These are phyloP conservation scores for Myrmecophaga tridactyla DNA, from an alignment of 2,113 vertebrate species.

Conservation along the genomic window DNA sequence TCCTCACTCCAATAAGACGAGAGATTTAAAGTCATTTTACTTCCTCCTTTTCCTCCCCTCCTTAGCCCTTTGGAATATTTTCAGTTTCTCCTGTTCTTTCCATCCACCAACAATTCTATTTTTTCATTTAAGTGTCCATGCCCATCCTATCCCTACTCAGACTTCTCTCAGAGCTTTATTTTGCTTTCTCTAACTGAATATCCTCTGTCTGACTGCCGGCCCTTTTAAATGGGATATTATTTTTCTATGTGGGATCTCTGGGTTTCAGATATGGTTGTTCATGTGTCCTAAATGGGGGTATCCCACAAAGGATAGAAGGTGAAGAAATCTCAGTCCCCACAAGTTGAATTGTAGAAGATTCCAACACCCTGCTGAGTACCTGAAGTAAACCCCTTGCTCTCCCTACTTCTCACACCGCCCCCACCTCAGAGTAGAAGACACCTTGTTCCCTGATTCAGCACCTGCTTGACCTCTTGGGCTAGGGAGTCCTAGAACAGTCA, in stretches of 20 bases:
- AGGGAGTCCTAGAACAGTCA: not conserved
- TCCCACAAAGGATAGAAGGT: not conserved
- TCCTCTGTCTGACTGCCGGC: not conserved
- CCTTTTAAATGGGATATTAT: not conserved
- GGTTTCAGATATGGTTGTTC: not conserved
- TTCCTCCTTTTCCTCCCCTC: not conserved
- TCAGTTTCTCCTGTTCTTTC: not conserved
- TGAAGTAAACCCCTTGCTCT: not conserved
- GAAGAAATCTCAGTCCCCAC: not conserved
- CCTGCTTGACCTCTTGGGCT: not conserved
- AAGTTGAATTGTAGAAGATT: not conserved
- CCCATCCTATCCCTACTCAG: not conserved
- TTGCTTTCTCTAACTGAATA: not conserved
- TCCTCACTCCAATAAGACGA: not conserved
- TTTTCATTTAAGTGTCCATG: not conserved
- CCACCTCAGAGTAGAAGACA: not conserved
- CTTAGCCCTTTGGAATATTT: not conserved
- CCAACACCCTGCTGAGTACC: not conserved
- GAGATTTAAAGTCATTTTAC: not conserved
- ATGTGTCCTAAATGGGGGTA: not conserved
- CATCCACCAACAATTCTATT: not conserved
- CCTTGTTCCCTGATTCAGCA: not conserved
- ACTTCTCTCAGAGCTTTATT: not conserved
- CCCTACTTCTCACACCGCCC: not conserved
- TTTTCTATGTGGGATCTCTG: not conserved